Conservation (phyloP, 2,888 invertebrate genomes). For the Pseudococcus viburni region DNA sequence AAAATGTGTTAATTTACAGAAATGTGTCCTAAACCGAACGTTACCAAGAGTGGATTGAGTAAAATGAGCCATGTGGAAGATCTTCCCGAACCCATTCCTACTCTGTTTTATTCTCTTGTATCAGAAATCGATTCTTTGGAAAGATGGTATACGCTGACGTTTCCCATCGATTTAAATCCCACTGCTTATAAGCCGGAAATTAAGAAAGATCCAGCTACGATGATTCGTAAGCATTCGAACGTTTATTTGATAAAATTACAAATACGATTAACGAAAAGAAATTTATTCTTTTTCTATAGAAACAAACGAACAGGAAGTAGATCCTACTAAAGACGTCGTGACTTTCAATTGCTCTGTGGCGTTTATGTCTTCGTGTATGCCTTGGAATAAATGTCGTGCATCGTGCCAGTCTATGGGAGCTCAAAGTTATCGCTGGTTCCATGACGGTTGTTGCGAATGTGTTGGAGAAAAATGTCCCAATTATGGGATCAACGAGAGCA, state of each 20-base stretch:
- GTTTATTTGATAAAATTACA: neutral
- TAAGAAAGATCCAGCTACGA: conserved; percentile 44
- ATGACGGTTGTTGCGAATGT: conserved; percentile 95
- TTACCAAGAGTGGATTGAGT: conserved; percentile 79
- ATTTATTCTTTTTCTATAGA: conserved; percentile 66
- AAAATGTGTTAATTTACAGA: conserved; percentile 75
- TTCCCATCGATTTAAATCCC: conserved; percentile 82
- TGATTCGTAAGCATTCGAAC: conserved; percentile 26
- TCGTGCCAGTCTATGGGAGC: conserved; percentile 89
- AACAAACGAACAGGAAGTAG: conserved; percentile 70
- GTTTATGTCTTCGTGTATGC: conserved; percentile 90
- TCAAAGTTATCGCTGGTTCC: conserved; percentile 90
- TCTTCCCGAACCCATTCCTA: conserved; percentile 84
- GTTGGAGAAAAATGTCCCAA: conserved; percentile 89
- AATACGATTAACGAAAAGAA: neutral
- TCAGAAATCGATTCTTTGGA: conserved; percentile 81
- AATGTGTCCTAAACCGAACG: conserved; percentile 89
- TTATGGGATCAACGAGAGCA: conserved; percentile 90
- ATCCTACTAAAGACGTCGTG: conserved; percentile 71
- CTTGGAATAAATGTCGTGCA: conserved; percentile 87
- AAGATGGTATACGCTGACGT: conserved; percentile 89
- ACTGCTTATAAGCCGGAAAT: conserved; percentile 77
- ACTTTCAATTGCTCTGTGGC: conserved; percentile 93
- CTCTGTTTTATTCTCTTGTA: conserved; percentile 83
- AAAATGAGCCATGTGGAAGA: conserved; percentile 92